These are phyloP conservation scores for Eudorcas thomsonii DNA, from an alignment of 2,113 vertebrate species.

Conservation along the genomic window DNA sequence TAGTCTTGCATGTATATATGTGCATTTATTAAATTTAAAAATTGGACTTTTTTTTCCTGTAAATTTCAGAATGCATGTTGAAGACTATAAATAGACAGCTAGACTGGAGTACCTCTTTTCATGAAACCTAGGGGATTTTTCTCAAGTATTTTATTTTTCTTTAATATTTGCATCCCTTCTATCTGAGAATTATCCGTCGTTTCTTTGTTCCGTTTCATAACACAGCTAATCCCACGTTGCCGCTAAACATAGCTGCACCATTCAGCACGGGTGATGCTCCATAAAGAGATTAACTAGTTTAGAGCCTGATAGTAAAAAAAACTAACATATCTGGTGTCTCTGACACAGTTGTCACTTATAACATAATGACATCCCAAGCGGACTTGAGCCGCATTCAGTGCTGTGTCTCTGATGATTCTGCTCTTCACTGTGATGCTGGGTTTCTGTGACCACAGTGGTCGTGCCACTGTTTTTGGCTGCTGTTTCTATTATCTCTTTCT, in stretches of 20 bases:
- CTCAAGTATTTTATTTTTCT: neutral
- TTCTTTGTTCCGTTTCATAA: neutral
- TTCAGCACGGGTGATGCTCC: neutral
- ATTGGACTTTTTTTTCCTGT: neutral
- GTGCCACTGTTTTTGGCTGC: neutral
- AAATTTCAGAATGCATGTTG: neutral
- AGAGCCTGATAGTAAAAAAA: neutral
- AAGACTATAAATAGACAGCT: neutral
- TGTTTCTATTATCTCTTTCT: neutral
- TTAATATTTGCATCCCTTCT: neutral
- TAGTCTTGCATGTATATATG: neutral
- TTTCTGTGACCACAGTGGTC: neutral
- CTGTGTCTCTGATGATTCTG: neutral
- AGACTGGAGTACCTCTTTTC: neutral
- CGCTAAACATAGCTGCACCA: neutral
- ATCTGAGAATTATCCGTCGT: neutral
- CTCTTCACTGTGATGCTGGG: neutral
- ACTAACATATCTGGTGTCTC: neutral
- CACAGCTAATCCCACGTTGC: neutral
- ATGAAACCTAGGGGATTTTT: neutral
- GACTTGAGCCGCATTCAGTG: neutral
- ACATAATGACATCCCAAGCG: neutral
- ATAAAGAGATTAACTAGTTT: slow-evolving; percentile 5
- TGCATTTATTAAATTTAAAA: slow-evolving; percentile 14
- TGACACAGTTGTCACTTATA: neutral